Evolutionary conservation across 2,888 invertebrate genomes (phyloP).

Genomic region (Hypsopygia costalis): DNA sequence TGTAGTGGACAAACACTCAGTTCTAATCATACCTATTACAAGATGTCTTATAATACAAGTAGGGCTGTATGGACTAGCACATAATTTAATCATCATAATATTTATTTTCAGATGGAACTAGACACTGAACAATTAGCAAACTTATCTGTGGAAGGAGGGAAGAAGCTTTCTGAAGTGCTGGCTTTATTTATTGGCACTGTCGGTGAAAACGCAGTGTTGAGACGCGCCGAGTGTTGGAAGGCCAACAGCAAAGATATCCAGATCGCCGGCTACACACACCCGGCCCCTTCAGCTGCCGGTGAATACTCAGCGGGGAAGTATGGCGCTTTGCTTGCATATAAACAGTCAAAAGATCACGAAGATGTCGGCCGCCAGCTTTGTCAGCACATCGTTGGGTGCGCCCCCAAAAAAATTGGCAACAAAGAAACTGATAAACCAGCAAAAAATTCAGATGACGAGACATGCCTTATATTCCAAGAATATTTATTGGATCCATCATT

Average conservation of each 20-base stretch:
- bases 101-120: slow-evolving; percentile 72
- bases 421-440: slow-evolving; percentile 82
- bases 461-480: slow-evolving; percentile 91
- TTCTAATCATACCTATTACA: too few species aligned
- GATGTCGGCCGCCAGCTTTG: slow-evolving; percentile 88
- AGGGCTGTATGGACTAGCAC: too few species aligned
- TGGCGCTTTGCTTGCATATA: slow-evolving; percentile 90
- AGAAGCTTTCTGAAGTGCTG: slow-evolving; percentile 88
- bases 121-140: slow-evolving; percentile 84
- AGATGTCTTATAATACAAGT: too few species aligned
- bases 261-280: slow-evolving; percentile 90
- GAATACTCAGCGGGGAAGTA: slow-evolving; percentile 88
- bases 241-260: slow-evolving; percentile 66
- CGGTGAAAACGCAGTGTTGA: slow-evolving; percentile 93
- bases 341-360: slow-evolving; percentile 54
- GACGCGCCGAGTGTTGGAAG: slow-evolving; percentile 89
- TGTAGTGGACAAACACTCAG: too few species aligned
- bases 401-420: slow-evolving; percentile 87
- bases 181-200: slow-evolving; percentile 93
- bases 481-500: slow-evolving; percentile 89
- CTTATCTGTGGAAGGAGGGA: slow-evolving; percentile 83
- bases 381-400: slow-evolving; percentile 96
- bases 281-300: slow-evolving; percentile 75
- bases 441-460: slow-evolving; percentile 87
- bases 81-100: too few species aligned